Evolutionary conservation across 30 jellyfish, hydroid and myxozoan genomes (phyloP).

Genomic region (Catostylus mosaicus): DNA sequence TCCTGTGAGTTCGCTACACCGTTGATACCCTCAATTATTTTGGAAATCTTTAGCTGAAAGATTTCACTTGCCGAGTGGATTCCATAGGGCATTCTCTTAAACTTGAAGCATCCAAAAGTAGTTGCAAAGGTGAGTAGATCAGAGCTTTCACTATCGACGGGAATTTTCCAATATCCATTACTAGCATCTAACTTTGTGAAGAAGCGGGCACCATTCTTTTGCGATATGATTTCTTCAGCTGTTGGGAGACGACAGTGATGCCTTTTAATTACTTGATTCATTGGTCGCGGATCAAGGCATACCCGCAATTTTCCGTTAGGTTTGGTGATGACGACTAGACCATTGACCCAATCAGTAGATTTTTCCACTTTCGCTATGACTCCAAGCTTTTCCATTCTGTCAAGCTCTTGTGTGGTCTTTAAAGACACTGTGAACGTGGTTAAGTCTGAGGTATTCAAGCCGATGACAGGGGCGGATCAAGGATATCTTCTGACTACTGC

Average conservation of each 20-base stretch:
- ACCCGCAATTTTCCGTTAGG: conserved; percentile 45
- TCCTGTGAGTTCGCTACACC: conserved; percentile 27
- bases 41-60: conserved; percentile 23
- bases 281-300: conserved; percentile 40
- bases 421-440: not conserved
- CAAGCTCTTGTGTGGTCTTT: conserved; percentile 4
- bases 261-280: conserved; percentile 35
- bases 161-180: conserved; percentile 22
- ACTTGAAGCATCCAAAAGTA: conserved; percentile 41
- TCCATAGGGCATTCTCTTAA: conserved; percentile 35
- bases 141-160: conserved; percentile 10
- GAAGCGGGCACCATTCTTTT: conserved; percentile 10
- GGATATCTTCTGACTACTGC: too few relatives aligned
- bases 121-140: conserved; percentile 31
- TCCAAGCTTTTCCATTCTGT: conserved; percentile 15
- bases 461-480: conserved; percentile 30
- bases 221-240: conserved; percentile 39
- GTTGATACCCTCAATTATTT: not conserved
- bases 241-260: conserved; percentile 31
- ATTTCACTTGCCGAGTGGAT: conserved; percentile 30
- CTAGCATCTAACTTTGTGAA: conserved; percentile 47
- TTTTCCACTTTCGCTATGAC: conserved; percentile 28
- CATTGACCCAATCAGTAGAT: conserved; percentile 62
- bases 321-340: conserved; percentile 20
- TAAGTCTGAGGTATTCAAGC: not conserved